Evolutionary conservation across 2,797 vertebrate species (phyloP).

Genomic region (Hirundo rustica): DNA sequence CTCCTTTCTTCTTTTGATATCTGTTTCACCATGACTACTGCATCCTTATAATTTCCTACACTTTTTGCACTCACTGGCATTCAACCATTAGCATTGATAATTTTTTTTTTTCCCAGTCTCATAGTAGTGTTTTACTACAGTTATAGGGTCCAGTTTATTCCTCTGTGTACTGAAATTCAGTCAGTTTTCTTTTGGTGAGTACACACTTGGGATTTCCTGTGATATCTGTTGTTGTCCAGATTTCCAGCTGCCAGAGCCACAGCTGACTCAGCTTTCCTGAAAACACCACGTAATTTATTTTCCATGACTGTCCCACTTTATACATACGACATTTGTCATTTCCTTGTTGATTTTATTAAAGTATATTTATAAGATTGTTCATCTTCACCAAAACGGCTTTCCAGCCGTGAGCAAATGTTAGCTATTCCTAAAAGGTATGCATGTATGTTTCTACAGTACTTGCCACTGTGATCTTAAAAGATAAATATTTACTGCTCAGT

Average conservation of each 20-base stretch:
- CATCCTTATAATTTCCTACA: not conserved
- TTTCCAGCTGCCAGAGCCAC: not conserved
- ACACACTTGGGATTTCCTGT: not conserved
- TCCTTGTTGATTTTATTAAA: not conserved
- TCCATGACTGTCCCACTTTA: not conserved
- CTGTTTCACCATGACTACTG: not conserved
- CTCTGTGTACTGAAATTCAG: not conserved
- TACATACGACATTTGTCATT: not conserved
- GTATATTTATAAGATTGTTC: not conserved
- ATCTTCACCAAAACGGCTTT: not conserved
- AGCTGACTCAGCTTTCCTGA: not conserved
- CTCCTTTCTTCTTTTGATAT: not conserved
- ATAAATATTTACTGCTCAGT: not conserved
- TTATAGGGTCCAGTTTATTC: not conserved
- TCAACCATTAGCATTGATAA: not conserved
- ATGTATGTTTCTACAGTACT: not conserved
- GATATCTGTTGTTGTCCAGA: not conserved
- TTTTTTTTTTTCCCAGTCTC: not conserved
- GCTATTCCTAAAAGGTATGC: not conserved
- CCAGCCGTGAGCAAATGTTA: not conserved
- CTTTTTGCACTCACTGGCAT: not conserved
- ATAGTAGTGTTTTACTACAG: not conserved
- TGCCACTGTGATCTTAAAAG: not conserved
- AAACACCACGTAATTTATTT: not conserved
- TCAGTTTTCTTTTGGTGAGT: not conserved